These are phyloP conservation scores for Cephus pulcher DNA, from an alignment of 2,888 invertebrate genomes.

Conservation along the genomic window DNA sequence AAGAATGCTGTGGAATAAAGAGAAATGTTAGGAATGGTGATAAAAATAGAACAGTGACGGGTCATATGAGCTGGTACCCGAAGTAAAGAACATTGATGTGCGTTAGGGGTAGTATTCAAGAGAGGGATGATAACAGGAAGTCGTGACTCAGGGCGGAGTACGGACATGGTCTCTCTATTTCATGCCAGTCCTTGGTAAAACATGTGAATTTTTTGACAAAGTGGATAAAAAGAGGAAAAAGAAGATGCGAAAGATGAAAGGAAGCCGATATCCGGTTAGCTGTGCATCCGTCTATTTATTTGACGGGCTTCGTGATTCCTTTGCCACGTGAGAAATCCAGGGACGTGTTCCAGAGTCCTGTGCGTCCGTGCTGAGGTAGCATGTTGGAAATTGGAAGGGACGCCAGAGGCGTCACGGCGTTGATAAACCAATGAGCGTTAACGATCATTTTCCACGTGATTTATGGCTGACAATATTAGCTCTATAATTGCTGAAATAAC, in stretches of 20 bases:
- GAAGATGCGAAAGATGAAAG: neutral
- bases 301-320: neutral
- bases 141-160: neutral
- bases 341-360: neutral
- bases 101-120: neutral
- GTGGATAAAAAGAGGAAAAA: neutral
- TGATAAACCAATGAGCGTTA: constrained; percentile 22
- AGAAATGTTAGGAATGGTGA: neutral
- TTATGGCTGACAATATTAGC: constrained; percentile 37
- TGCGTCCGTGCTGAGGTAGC: no score
- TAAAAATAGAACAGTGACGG: neutral
- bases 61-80: neutral
- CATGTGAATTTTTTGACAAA: neutral
- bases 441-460: constrained; percentile 16
- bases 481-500: constrained; percentile 41
- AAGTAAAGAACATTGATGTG: neutral
- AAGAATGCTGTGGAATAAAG: neutral
- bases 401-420: neutral
- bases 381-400: neutral
- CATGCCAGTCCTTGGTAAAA: neutral
- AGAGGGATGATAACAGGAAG: neutral
- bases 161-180: neutral
- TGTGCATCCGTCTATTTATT: neutral
- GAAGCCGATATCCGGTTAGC: neutral
- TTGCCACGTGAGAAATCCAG: neutral